phyloP scores from a whole-genome alignment of 2,113 vertebrate genomes.

The Athene noctua region DNA sequence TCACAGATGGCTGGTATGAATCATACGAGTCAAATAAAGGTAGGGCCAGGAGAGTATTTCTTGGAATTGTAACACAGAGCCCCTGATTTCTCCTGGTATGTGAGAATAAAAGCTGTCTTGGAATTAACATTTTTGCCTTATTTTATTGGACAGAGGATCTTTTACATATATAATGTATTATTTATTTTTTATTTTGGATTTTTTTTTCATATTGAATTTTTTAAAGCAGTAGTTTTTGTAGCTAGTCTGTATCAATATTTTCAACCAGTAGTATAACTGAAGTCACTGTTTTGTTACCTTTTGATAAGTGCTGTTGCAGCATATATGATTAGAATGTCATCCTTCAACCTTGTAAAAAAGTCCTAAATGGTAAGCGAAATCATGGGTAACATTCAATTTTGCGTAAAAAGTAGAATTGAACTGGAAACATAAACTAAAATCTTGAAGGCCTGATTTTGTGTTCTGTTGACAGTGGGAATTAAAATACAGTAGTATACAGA shows the following conservation, averaged over 20 bases:
- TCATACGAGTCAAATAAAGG: not conserved
- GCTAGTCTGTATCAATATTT: not conserved
- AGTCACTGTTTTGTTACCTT: not conserved
- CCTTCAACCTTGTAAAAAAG: not conserved
- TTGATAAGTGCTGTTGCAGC: not conserved
- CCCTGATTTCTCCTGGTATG: not conserved
- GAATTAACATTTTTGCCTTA: not conserved
- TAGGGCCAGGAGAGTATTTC: not conserved
- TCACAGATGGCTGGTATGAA: not conserved
- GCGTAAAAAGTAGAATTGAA: not conserved
- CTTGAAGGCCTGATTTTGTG: not conserved
- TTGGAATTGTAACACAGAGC: not conserved
- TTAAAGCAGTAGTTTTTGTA: not conserved
- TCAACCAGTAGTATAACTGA: not conserved
- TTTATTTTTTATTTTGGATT: not conserved
- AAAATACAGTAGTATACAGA: not conserved
- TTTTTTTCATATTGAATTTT: not conserved
- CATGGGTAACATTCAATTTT: not conserved
- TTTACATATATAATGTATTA: rapidly evolving
- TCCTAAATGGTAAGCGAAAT: not conserved
- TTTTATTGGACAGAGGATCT: not conserved
- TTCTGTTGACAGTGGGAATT: not conserved
- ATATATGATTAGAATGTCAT: not conserved
- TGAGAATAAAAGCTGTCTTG: not conserved
- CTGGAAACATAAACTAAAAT: not conserved